These are phyloP conservation scores for Myxocyprinus asiaticus DNA, from an alignment of 2,113 vertebrate genomes.

Conservation along the genomic window DNA sequence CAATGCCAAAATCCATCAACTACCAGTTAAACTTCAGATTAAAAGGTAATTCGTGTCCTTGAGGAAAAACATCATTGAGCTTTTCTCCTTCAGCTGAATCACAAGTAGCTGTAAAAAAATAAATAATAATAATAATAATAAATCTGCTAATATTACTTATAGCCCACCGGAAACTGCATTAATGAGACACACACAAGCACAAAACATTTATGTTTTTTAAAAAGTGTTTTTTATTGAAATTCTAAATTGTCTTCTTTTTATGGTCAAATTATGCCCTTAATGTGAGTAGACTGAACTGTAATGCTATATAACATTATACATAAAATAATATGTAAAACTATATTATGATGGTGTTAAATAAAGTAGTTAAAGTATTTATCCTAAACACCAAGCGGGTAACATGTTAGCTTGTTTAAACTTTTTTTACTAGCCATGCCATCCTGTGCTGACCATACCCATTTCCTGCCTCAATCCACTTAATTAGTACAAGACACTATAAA, in stretches of 20 bases:
- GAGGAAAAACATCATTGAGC: neutral
- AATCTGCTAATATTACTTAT: neutral
- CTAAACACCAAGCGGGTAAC: neutral
- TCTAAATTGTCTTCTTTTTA: neutral
- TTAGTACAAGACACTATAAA: neutral
- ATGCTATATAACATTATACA: neutral
- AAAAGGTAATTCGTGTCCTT: slow-evolving; percentile 52
- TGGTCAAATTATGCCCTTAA: neutral
- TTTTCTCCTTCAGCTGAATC: slow-evolving; percentile 16
- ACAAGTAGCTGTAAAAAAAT: slow-evolving; percentile 28
- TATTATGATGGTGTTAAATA: neutral
- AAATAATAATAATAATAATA: no score
- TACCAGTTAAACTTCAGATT: slow-evolving; percentile 57
- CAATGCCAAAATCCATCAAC: slow-evolving; percentile 44
- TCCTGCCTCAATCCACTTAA: neutral
- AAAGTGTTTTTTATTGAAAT: neutral
- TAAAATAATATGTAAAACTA: no score
- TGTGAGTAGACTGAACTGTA: neutral
- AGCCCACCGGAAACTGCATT: slow-evolving; percentile 16
- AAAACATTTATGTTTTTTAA: no score
- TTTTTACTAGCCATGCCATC: neutral
- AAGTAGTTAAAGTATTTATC: neutral
- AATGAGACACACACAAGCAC: slow-evolving; percentile 21
- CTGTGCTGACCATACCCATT: neutral
- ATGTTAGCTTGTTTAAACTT: neutral